Evolutionary conservation across 2,113 vertebrate species (phyloP).

Genomic region (Psittacus erithacus): DNA sequence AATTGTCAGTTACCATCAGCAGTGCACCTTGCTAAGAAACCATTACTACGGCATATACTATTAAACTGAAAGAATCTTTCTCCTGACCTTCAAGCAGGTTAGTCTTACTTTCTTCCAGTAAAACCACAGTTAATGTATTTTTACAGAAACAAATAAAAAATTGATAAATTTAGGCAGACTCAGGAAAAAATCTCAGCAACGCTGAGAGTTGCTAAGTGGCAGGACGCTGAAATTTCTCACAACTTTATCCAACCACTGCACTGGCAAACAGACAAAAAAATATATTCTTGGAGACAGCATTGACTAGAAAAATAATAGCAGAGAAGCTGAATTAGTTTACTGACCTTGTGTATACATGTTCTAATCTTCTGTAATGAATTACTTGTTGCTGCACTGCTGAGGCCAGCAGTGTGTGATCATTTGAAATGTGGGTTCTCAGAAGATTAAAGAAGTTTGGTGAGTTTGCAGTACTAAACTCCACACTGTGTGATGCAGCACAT

Average conservation of each 20-base stretch:
- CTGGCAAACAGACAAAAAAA: background rate
- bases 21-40: background rate
- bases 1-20: background rate
- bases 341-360: background rate
- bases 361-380: background rate
- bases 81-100: background rate
- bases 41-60: background rate
- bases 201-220: background rate
- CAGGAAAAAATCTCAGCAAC: background rate
- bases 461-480: background rate
- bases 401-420: background rate
- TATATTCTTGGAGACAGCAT: background rate
- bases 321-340: background rate
- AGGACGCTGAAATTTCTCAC: background rate
- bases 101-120: background rate
- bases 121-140: background rate
- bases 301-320: background rate
- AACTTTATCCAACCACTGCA: background rate
- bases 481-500: background rate
- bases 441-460: background rate
- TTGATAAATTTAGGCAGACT: background rate
- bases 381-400: background rate
- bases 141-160: background rate
- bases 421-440: background rate
- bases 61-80: constrained; percentile 1